Evolutionary conservation across 1,140 invertebrate species (phyloP).

Genomic region (Manduca sexta): DNA sequence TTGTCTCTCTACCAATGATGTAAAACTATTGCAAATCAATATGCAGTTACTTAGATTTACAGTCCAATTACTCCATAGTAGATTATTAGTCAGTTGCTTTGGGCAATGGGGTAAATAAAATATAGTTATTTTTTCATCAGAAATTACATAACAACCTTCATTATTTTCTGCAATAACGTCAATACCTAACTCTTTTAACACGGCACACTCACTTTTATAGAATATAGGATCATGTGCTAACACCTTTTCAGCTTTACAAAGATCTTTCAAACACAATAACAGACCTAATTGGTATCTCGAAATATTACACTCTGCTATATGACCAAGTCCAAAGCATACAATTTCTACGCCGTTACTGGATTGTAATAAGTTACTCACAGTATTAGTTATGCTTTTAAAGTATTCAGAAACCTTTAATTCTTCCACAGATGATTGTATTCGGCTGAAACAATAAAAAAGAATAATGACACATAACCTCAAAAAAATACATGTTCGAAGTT

Average conservation of each 20-base stretch:
- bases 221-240: constrained; percentile 82
- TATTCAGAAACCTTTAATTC: constrained; percentile 67
- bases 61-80: constrained; percentile 87
- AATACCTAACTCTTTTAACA: constrained; percentile 75
- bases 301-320: constrained; percentile 71
- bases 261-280: constrained; percentile 67
- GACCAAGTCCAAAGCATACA: constrained; percentile 74
- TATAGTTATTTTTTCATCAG: constrained; percentile 72
- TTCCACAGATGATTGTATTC: constrained; percentile 59
- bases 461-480: constrained; percentile 42
- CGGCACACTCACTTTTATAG: constrained; percentile 74
- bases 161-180: constrained; percentile 77
- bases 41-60: constrained; percentile 77
- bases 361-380: constrained; percentile 63
- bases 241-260: constrained; percentile 47
- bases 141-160: constrained; percentile 80
- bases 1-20: constrained; percentile 71
- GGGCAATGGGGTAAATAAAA: constrained; percentile 89
- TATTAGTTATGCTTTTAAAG: constrained; percentile 52
- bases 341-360: constrained; percentile 63
- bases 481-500: constrained; percentile 5
- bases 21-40: constrained; percentile 84
- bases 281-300: constrained; percentile 73
- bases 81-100: constrained; percentile 86
- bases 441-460: constrained; percentile 68